phyloP scores from a whole-genome alignment of 2,113 vertebrate species.

The Rynchops niger region DNA sequence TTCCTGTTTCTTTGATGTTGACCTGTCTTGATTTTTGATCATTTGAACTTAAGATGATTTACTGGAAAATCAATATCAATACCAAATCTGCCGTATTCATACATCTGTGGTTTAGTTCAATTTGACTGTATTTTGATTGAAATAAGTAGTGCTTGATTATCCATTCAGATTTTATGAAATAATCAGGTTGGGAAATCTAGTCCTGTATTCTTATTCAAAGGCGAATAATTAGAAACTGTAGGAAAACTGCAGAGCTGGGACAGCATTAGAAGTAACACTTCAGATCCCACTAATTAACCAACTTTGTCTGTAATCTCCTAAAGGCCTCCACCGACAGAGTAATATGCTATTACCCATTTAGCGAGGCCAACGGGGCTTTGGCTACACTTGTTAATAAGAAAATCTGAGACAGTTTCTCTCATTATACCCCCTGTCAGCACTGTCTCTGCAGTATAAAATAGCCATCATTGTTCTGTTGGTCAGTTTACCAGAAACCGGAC shows the following conservation, averaged over 20 bases:
- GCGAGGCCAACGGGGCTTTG: conserved; percentile 73
- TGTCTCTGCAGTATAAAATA: conserved; percentile 75
- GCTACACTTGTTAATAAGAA: conserved; percentile 81
- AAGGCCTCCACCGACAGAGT: conserved; percentile 75
- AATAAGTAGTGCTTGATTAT: conserved; percentile 81
- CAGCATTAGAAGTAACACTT: conserved; percentile 77
- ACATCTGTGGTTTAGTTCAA: conserved; percentile 77
- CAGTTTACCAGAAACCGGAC: conserved; percentile 79
- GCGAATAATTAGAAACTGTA: conserved; percentile 79
- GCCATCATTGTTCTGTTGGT: conserved; percentile 79
- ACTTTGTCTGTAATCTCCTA: conserved; percentile 77
- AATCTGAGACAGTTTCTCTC: conserved; percentile 81
- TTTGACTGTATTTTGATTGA: conserved; percentile 80
- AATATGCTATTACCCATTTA: conserved; percentile 81
- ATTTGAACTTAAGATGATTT: conserved; percentile 84
- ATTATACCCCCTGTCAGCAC: conserved; percentile 81
- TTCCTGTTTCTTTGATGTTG: conserved; percentile 83
- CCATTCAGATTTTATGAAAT: conserved; percentile 76
- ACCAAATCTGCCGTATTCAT: conserved; percentile 78
- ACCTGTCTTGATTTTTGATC: conserved; percentile 86
- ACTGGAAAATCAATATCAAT: conserved; percentile 86
- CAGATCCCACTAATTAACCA: conserved; percentile 82
- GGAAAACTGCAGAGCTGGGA: conserved; percentile 73
- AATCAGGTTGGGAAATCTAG: conserved; percentile 75
- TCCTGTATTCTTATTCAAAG: conserved; percentile 77